These are phyloP conservation scores for Megatriorchis doriae DNA, from an alignment of 2,113 vertebrate genomes.

Conservation along the genomic window DNA sequence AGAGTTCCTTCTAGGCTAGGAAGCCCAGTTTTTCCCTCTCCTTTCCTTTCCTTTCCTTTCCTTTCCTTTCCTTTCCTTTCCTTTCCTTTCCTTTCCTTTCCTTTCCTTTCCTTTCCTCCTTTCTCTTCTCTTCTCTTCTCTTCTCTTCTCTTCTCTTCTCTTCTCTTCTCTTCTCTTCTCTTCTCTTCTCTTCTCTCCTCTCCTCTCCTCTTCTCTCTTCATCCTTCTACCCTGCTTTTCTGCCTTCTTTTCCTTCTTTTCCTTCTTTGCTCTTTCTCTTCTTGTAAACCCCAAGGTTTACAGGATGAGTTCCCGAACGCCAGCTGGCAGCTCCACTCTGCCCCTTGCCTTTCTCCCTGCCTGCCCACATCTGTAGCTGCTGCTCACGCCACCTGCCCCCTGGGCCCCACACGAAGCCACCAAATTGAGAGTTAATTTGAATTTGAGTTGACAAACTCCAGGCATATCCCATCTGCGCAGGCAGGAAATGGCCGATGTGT, in stretches of 20 bases:
- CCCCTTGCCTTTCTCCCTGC: not conserved
- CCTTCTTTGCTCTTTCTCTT: not conserved
- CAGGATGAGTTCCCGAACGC: not conserved
- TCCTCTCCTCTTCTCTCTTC: too few species aligned
- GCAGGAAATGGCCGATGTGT: constrained; percentile 47
- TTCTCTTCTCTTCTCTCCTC: too few species aligned
- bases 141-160: too few species aligned
- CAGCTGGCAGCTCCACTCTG: not conserved
- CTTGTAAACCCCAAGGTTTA: not conserved
- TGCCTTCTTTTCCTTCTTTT: not conserved
- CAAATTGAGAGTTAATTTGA: constrained; percentile 60
- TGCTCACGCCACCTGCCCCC: not conserved
- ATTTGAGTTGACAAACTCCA: constrained; percentile 56
- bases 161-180: too few species aligned
- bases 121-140: too few species aligned
- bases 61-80: too few species aligned
- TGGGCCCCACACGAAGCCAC: constrained; percentile 31
- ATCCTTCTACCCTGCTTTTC: not conserved
- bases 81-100: too few species aligned
- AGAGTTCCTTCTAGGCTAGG: not conserved
- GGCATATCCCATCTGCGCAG: not conserved
- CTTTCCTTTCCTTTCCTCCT: too few species aligned
- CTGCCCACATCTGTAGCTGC: constrained; percentile 5
- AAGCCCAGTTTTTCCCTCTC: not conserved
- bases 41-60: too few species aligned